A percentile compares a stretch with the other conserved stretches of the same genome.
Evolutionary conservation across 1,140 invertebrate species (phyloP).

Genomic region (Condylostylus longicornis): DNA sequence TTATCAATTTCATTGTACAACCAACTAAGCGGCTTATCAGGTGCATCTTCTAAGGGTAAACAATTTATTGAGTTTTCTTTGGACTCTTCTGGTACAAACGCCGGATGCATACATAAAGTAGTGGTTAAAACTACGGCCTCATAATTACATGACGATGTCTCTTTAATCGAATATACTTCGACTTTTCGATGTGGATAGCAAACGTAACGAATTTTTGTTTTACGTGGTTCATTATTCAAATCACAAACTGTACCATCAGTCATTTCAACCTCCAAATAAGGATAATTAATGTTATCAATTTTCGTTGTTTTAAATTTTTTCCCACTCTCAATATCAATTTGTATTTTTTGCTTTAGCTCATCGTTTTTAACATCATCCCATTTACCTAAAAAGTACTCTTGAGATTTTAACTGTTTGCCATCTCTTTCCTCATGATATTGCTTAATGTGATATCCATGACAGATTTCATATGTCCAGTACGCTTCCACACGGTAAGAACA

Average conservation of each 20-base stretch:
- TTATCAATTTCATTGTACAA: slow-evolving; percentile 55
- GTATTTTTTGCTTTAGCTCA: slow-evolving; percentile 34
- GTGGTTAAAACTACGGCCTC: slow-evolving; percentile 77
- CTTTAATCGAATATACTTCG: slow-evolving; percentile 84
- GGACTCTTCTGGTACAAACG: slow-evolving; percentile 69
- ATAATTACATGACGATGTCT: slow-evolving; percentile 87
- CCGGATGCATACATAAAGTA: slow-evolving; percentile 72
- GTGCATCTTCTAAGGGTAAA: slow-evolving; percentile 49
- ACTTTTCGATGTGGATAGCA: slow-evolving; percentile 75
- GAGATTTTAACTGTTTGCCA: slow-evolving; percentile 60
- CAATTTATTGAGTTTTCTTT: slow-evolving; percentile 72
- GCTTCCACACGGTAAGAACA: slow-evolving; percentile 83
- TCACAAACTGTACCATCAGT: slow-evolving; percentile 81
- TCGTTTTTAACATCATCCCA: slow-evolving; percentile 49
- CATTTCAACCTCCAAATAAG: slow-evolving; percentile 68
- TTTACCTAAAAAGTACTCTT: slow-evolving; percentile 68
- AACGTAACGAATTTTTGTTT: slow-evolving; percentile 67
- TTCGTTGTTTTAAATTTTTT: slow-evolving; percentile 46
- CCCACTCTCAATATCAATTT: slow-evolving; percentile 32
- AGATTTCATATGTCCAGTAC: slow-evolving; percentile 96
- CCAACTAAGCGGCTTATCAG: slow-evolving; percentile 58
- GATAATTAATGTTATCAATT: slow-evolving; percentile 72
- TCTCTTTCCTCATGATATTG: slow-evolving; percentile 94
- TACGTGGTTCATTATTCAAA: slow-evolving; percentile 64
- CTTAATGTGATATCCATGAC: slow-evolving; percentile 75